phyloP scores from a whole-genome alignment of 2,888 invertebrate species.

The Ethmia dodecea region DNA sequence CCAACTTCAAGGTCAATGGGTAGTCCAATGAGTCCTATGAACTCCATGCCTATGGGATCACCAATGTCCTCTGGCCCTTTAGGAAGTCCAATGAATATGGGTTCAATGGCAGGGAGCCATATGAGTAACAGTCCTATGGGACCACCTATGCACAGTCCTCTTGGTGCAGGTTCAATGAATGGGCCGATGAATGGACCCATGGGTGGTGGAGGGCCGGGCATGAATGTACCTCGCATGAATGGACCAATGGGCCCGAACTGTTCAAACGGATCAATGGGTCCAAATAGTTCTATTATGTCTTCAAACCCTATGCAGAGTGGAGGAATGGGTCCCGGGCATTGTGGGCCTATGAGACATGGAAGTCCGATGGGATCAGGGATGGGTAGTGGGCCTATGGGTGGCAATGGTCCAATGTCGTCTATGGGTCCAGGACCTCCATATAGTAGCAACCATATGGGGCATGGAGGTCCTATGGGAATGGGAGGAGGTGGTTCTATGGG shows the following conservation, averaged over 20 bases:
- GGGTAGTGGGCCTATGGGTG: conserved; percentile 77
- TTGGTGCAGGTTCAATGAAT: conserved; percentile 77
- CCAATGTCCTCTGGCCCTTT: conserved; percentile 83
- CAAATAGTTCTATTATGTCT: conserved; percentile 75
- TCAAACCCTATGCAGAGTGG: conserved; percentile 71
- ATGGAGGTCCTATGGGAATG: conserved; percentile 73
- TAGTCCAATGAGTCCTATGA: conserved; percentile 87
- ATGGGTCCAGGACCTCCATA: conserved; percentile 72
- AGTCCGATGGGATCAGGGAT: conserved; percentile 77
- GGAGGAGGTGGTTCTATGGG: conserved; percentile 67
- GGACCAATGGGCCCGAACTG: conserved; percentile 75
- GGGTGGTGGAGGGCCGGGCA: conserved; percentile 79
- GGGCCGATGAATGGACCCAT: conserved; percentile 77
- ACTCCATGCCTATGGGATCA: conserved; percentile 83
- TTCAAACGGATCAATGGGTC: conserved; percentile 77
- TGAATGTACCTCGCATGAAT: conserved; percentile 76
- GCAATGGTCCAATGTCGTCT: conserved; percentile 68
- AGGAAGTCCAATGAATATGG: conserved; percentile 86
- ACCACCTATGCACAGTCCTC: conserved; percentile 85
- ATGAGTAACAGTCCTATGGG: conserved; percentile 87
- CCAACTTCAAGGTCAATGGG: conserved; percentile 80
- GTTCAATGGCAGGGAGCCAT: conserved; percentile 77
- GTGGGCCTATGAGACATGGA: conserved; percentile 74
- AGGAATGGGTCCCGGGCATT: conserved; percentile 71
- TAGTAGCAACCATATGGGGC: conserved; percentile 69